Evolutionary conservation across 2,888 invertebrate genomes (phyloP).

Genomic region (Trichacis sp.): DNA sequence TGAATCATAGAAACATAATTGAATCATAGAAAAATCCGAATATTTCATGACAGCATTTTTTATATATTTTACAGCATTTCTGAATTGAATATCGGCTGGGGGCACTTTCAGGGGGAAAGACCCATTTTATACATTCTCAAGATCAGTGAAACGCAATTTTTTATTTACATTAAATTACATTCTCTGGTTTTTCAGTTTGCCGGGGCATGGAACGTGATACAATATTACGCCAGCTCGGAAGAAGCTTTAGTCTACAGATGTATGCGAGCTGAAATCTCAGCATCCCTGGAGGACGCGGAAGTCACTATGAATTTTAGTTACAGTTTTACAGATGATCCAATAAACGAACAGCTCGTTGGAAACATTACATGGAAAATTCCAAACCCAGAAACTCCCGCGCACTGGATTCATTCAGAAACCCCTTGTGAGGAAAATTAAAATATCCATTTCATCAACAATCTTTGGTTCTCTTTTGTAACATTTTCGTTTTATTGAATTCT

Average conservation of each 20-base stretch:
- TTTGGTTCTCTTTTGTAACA: too few species aligned
- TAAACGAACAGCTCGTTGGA: constrained; percentile 82
- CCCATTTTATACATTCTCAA: too few species aligned
- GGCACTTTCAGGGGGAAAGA: too few species aligned
- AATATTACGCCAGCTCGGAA: constrained; percentile 90
- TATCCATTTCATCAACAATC: too few species aligned
- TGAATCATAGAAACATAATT: too few species aligned
- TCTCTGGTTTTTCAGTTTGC: constrained; percentile 77
- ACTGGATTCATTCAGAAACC: constrained; percentile 89
- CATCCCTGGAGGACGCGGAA: constrained; percentile 71
- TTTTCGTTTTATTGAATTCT: too few species aligned
- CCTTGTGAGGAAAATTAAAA: constrained; percentile 74
- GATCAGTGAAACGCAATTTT: too few species aligned
- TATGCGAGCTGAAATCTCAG: constrained; percentile 82
- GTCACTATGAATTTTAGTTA: constrained; percentile 92
- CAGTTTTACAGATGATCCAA: constrained; percentile 86
- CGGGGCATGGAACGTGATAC: constrained; percentile 87
- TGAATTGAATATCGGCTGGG: too few species aligned
- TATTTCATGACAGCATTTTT: too few species aligned
- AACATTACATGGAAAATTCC: constrained; percentile 90
- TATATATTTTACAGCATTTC: too few species aligned
- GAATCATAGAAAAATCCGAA: too few species aligned
- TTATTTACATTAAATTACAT: too few species aligned
- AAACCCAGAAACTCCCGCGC: constrained; percentile 79
- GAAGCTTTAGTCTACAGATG: constrained; percentile 88